A percentile compares a stretch with the other conserved stretches of the same genome.
Evolutionary conservation across 2,888 invertebrate species (phyloP).

Genomic region (Noctua fimbriata): DNA sequence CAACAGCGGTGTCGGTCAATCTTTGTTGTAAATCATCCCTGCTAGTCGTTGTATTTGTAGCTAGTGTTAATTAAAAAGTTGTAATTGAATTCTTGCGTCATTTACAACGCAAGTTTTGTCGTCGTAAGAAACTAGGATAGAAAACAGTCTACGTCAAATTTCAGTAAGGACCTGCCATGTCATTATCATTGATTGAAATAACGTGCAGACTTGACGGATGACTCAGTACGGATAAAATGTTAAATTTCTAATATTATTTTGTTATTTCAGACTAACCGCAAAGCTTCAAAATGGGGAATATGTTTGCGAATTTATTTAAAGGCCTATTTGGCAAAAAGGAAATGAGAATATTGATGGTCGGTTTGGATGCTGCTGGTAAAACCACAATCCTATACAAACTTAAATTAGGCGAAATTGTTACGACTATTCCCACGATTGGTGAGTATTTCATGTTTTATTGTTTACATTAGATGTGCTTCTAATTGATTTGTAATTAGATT

Average conservation of each 20-base stretch:
- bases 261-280: constrained; percentile 87
- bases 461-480: background rate
- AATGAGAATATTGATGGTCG: constrained; percentile 99
- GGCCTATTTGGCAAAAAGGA: constrained; percentile 99
- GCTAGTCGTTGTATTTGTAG: constrained; percentile 25
- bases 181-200: constrained; percentile 89
- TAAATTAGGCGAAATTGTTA: constrained; percentile 99
- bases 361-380: constrained; percentile 99
- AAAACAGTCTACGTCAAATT: constrained; percentile 71
- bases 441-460: constrained; percentile 81
- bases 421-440: constrained; percentile 99
- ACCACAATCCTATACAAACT: constrained; percentile 99
- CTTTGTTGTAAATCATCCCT: constrained; percentile 77
- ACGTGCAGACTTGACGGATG: constrained; percentile 84
- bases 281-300: constrained; percentile 97
- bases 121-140: constrained; percentile 42
- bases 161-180: constrained; percentile 87
- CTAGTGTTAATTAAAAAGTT: constrained; percentile 21
- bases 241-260: constrained; percentile 74
- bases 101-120: constrained; percentile 23
- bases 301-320: constrained; percentile 99
- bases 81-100: constrained; percentile 11
- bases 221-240: constrained; percentile 82
- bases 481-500: constrained; percentile 24
- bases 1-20: constrained; percentile 90